Base-by-base conservation (phyloP, 92 coral and sea anemone genomes). In the Palythoa caribaeorum region DNA sequence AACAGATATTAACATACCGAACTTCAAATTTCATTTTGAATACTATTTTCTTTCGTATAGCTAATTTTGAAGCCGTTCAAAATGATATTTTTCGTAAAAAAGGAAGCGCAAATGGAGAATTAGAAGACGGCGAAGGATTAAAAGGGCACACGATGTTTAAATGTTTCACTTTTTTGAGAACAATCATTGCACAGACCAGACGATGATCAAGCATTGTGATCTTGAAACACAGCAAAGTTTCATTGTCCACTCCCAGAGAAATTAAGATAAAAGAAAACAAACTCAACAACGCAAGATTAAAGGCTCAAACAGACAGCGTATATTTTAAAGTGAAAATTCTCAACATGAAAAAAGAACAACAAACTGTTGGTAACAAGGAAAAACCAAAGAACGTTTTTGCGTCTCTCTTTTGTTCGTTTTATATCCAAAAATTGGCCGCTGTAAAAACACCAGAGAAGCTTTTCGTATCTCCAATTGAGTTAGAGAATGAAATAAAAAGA, bases 211-310 rank as follows among this genome's bases (percentile, higher is more conserved):
- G 15, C 11, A 11, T 11, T 55, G 62, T 55, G 17, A 55, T 15
- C 17, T 55, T 55, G 3, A 55, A 55, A 55, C 12, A 11, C 62
- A 55, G 17, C 62, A 55, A 38, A 71, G 76, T 53, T 55, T 54
- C 37, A 78, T n/a, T 37, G 39, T 55, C 59, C 83, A 53, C 69
- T 79, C 59, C 39, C 52, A 40, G 21, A 13, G 20, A 69, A 79
- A 79, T 17, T 71, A 81, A 65, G 86, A 81, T 39, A 57, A 65
- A 81, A 40, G 62, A 66, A 39, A 81, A 66, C 86, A 81, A 81
- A 81, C 76, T 65, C 55, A 66, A 81, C 19, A 81, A 20, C 9
- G 44, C 86, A 81, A 79, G 60, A 48, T 38, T 9, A 16, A 3
- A 60, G 73, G 39, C 53, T 38, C 39, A 81, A 80, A 80, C 60